phyloP scores from a whole-genome alignment of 2,113 vertebrate genomes.

The Uria aalge region DNA sequence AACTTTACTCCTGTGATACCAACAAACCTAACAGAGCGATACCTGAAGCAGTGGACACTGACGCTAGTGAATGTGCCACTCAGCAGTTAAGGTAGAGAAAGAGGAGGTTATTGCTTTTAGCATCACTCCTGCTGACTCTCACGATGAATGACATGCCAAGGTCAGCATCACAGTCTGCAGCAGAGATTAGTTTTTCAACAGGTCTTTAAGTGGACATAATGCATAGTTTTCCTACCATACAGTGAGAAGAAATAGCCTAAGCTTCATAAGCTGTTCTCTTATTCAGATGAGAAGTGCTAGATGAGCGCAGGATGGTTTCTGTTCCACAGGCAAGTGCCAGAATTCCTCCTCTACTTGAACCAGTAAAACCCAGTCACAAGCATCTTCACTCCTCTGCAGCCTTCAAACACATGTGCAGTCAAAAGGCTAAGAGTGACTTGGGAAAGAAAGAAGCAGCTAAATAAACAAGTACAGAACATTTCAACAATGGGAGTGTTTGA shows the following conservation, averaged over 20 bases:
- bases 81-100: not conserved
- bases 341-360: not conserved
- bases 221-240: not conserved
- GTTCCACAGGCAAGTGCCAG: not conserved
- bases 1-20: not conserved
- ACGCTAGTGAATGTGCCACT: rapidly evolving
- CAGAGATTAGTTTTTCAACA: not conserved
- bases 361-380: not conserved
- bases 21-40: not conserved
- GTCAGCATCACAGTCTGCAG: not conserved
- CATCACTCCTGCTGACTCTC: not conserved
- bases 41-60: rapidly evolving
- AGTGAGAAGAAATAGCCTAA: not conserved
- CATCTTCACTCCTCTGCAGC: not conserved
- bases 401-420: not conserved
- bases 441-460: not conserved
- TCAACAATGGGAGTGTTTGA: not conserved
- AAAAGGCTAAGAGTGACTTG: not conserved
- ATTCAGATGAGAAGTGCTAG: not conserved
- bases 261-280: not conserved
- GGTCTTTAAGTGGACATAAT: not conserved
- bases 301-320: not conserved
- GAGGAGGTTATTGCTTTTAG: not conserved
- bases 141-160: not conserved
- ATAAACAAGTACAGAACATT: not conserved